Conservation (phyloP, 2,888 invertebrate genomes). For the Drosophila dives region DNA sequence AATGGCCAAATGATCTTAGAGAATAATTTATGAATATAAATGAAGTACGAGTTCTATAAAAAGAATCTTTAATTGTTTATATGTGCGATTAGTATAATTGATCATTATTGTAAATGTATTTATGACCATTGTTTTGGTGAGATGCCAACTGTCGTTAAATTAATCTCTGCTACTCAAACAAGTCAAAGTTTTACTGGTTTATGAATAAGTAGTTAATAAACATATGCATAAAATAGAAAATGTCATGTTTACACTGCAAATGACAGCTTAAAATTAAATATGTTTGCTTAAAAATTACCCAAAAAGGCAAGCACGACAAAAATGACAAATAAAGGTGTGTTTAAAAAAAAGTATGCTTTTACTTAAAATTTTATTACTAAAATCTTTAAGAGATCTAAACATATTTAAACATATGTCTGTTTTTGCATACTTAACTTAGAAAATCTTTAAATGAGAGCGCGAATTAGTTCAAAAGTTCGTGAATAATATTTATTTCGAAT, state of each 20-base stretch:
- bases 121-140: neutral
- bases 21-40: conserved; percentile 26
- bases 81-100: conserved; percentile 19
- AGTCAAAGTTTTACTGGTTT: neutral
- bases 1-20: neutral
- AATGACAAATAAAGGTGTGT: neutral
- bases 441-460: too few species aligned
- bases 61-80: neutral
- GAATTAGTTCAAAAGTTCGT: neutral
- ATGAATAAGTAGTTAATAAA: neutral
- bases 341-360: neutral
- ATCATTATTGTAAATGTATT: conserved; percentile 6
- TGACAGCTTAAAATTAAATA: neutral
- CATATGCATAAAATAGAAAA: neutral
- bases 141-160: neutral
- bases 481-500: neutral
- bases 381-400: neutral
- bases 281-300: neutral
- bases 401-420: fast-evolving
- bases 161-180: neutral
- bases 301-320: neutral
- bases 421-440: neutral
- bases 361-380: neutral
- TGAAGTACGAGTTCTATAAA: conserved; percentile 16
- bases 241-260: neutral